Conservation (phyloP, 2,797 vertebrate species). For the Enteromius fasciolatus region DNA sequence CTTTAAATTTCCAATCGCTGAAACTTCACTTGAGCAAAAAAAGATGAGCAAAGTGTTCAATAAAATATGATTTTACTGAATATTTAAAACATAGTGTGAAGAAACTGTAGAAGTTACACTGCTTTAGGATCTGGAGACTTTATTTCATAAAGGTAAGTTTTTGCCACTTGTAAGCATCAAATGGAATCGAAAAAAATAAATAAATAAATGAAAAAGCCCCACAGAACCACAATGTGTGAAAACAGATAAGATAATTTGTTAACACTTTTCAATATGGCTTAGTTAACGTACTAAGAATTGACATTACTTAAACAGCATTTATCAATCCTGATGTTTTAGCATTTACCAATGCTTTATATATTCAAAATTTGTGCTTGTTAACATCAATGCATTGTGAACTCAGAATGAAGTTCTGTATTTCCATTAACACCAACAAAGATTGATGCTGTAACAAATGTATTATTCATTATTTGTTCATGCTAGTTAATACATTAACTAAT, state of each 20-base stretch:
- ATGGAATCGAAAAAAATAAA: background rate
- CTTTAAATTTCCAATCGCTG: slow-evolving; percentile 44
- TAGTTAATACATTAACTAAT: no score
- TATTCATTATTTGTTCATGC: no score
- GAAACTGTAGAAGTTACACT: slow-evolving; percentile 7
- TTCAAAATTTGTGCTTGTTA: background rate
- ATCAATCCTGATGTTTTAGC: background rate
- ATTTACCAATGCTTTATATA: background rate
- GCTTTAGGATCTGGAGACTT: slow-evolving; percentile 8
- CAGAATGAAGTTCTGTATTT: no score
- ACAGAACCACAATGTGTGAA: background rate
- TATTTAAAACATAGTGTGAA: slow-evolving; percentile 25
- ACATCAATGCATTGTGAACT: no score
- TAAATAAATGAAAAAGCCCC: background rate
- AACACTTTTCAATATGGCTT: background rate
- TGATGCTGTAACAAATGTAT: no score
- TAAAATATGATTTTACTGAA: slow-evolving; percentile 36
- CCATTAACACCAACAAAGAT: no score
- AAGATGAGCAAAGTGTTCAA: slow-evolving; percentile 32
- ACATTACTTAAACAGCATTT: background rate
- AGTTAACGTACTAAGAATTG: background rate
- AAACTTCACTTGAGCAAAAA: slow-evolving; percentile 38
- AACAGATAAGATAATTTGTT: background rate
- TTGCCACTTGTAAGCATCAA: background rate
- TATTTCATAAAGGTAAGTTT: slow-evolving; percentile 17